Evolutionary conservation across 1,140 invertebrate genomes (phyloP), one percentile per base, ranked within the genome.

Genomic region (Drosophila repleta): DNA sequence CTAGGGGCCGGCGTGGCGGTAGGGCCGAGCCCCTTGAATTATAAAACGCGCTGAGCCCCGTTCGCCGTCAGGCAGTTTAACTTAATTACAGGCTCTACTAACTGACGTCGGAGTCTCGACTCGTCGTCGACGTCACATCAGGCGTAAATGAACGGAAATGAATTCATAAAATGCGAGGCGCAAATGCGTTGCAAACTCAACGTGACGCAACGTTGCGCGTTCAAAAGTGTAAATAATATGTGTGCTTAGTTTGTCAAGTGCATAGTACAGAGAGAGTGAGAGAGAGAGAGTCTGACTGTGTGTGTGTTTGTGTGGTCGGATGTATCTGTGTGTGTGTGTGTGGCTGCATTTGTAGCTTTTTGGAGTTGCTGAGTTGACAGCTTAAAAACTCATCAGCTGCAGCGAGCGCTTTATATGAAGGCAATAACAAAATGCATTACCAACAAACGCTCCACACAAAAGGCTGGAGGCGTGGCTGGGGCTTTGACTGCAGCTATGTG

Each of bases 211-310:
- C 75, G 82, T 79, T 88, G 78, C 82, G 70, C 83, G 82, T 88
- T 88, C 72, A 88, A 87, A 87, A 88, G 82, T 88, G 83, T 87
- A 87, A 88, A 87, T 88, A 88, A 87, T 88, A 82, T 79, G 77
- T 67, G 67, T 66, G 72, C 57, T 76, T 77, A 68, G 69, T 82
- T 82, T 82, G 69, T 77, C 61, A 49, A 51, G 56, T 61, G 52
- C 61, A 35, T 61, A 48, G 29, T 49, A 24, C 3, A 60, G 37
- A 39, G 21, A 37, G 62, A 35, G 56, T 35, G 64, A 21, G 45
- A 11, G 48, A 6, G n/a, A 1, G 39, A 3, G 39, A 0, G 17
- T 10, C 0, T 5, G 45, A n/a, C 0, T 37, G 0, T 57, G 13
- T 21, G 11, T 3, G 1, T 45, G 11, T 26, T 6, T 48, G 32